These are phyloP conservation scores for Anseranas semipalmata DNA, from an alignment of 2,113 vertebrate species.

Conservation along the genomic window DNA sequence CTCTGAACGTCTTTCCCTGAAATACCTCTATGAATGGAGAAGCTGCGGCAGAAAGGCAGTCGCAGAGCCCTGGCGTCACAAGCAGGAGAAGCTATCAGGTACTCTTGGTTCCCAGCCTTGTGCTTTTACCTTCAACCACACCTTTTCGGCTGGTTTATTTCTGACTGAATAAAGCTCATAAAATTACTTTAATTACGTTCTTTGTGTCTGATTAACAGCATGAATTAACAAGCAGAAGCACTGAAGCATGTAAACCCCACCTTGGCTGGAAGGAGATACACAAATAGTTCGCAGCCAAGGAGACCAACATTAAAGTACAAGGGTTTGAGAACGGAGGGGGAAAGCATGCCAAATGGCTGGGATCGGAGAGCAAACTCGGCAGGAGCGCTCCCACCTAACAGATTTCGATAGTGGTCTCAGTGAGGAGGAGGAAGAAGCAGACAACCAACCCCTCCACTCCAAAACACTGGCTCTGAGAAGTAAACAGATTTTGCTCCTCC, in stretches of 20 bases:
- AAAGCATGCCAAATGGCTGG: not conserved
- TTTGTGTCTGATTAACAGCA: conserved; percentile 72
- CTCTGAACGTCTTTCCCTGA: fast-evolving
- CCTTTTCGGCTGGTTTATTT: conserved; percentile 43
- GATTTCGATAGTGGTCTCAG: fast-evolving
- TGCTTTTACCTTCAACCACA: conserved; percentile 26
- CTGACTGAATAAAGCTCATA: conserved; percentile 65
- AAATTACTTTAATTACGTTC: conserved; percentile 66
- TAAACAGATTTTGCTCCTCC: not conserved
- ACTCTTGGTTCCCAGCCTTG: conserved; percentile 23
- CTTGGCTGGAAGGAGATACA: conserved; percentile 69
- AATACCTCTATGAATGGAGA: fast-evolving
- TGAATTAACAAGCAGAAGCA: conserved; percentile 76
- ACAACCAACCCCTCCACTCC: not conserved
- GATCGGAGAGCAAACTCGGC: not conserved
- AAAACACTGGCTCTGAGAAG: not conserved
- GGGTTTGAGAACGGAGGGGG: not conserved
- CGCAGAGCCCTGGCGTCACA: not conserved
- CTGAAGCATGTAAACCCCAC: conserved; percentile 66
- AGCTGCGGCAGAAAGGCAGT: fast-evolving
- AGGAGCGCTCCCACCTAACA: not conserved
- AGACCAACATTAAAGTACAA: conserved; percentile 5
- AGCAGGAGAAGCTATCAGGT: not conserved
- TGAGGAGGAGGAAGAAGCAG: not conserved
- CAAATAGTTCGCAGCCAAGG: conserved; percentile 44